Percentiles rank a stretch among this genome's conserved stretches.
Conservation (phyloP, 2,888 invertebrate genomes). For the Acleris literana region DNA sequence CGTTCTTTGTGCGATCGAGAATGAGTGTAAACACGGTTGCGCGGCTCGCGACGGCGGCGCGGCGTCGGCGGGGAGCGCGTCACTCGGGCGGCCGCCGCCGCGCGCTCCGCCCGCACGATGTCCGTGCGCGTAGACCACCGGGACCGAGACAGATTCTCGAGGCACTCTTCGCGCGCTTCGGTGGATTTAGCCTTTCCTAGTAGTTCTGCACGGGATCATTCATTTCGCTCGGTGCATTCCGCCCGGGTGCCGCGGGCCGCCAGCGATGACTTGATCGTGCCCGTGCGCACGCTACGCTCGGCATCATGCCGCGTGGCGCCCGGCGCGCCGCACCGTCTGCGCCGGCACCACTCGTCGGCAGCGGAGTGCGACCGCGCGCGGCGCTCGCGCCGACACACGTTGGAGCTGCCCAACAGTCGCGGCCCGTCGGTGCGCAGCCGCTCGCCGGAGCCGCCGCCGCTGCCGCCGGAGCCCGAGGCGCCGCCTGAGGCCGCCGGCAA, state of each 20-base stretch:
- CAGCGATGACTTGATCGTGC: conserved; percentile 79
- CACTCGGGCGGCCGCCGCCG: conserved; percentile 80
- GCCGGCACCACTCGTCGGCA: conserved; percentile 78
- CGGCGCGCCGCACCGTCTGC: conserved; percentile 76
- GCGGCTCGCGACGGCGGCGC: conserved; percentile 54
- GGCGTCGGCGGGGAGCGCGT: conserved; percentile 56
- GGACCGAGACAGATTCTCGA: conserved; percentile 77
- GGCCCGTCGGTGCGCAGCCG: conserved; percentile 77
- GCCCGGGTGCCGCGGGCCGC: conserved; percentile 74
- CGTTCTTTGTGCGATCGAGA: conserved; percentile 71
- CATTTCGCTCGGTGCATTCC: conserved; percentile 77
- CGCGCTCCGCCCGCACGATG: conserved; percentile 79
- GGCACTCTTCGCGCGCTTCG: conserved; percentile 80
- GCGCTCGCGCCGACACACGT: conserved; percentile 72
- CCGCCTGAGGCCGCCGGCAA: conserved; percentile 84
- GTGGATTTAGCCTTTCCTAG: conserved; percentile 75
- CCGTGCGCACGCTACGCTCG: conserved; percentile 76
- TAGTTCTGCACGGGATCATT: conserved; percentile 72
- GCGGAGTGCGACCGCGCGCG: conserved; percentile 79
- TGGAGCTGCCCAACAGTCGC: conserved; percentile 73
- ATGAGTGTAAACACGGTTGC: conserved; percentile 75
- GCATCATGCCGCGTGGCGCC: conserved; percentile 76
- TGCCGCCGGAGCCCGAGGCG: conserved; percentile 67
- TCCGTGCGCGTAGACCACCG: conserved; percentile 78
- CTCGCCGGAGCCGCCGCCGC: conserved; percentile 71